phyloP scores from a whole-genome alignment of 2,888 invertebrate species.

The Drosophila merina region DNA sequence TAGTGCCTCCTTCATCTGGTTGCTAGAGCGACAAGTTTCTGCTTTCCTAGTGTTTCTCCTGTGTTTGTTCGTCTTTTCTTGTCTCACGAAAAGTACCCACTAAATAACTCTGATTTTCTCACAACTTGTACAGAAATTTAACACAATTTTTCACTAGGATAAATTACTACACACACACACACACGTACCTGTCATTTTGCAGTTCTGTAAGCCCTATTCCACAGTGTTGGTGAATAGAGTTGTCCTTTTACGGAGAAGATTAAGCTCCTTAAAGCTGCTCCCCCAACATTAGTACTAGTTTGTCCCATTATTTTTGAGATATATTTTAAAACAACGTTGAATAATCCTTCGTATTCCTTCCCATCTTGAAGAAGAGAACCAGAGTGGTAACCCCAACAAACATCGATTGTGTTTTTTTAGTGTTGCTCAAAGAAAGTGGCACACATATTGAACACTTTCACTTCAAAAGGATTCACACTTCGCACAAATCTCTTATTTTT shows the following conservation, averaged over 20 bases:
- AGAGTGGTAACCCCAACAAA: background rate
- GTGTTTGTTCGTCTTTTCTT: background rate
- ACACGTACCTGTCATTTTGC: slow-evolving; percentile 21
- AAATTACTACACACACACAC: slow-evolving; percentile 17
- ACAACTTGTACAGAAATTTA: slow-evolving; percentile 40
- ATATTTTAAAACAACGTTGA: no score
- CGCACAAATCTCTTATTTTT: background rate
- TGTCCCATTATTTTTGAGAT: no score
- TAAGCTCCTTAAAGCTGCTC: no score
- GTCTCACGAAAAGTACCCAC: slow-evolving; percentile 4
- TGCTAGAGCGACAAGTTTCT: no score
- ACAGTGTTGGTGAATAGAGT: slow-evolving; percentile 30
- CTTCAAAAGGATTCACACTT: slow-evolving; percentile 31
- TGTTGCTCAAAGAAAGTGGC: slow-evolving; percentile 22
- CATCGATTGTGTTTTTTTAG: slow-evolving; percentile 11
- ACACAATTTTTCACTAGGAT: slow-evolving; percentile 37
- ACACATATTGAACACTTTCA: slow-evolving; percentile 32
- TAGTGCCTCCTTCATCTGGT: background rate
- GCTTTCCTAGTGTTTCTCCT: background rate
- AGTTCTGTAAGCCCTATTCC: background rate
- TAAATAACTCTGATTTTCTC: slow-evolving; percentile 1
- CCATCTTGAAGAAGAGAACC: background rate
- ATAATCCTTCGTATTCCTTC: no score
- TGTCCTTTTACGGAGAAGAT: background rate
- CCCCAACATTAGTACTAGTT: no score